Conservation (phyloP, 30 jellyfish, hydroid and myxozoan genomes). For the Aurelia aurita region DNA sequence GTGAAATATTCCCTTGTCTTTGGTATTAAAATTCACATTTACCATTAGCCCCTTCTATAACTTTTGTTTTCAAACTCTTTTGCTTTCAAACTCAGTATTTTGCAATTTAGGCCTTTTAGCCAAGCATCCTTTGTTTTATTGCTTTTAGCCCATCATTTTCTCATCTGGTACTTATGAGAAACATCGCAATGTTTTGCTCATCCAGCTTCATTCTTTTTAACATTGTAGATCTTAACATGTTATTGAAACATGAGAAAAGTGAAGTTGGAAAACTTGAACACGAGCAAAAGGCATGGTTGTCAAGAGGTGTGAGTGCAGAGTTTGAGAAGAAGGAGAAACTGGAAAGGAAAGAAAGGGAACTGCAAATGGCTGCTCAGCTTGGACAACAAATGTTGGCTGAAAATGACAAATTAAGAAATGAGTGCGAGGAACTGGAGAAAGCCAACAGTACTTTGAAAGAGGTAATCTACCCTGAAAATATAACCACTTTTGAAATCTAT, state of each 20-base stretch:
- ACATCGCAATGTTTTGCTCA: too few relatives aligned
- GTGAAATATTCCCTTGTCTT: too few relatives aligned
- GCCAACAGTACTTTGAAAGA: conserved; percentile 18
- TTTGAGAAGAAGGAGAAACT: conserved; percentile 95
- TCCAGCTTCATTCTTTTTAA: background rate
- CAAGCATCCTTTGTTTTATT: too few relatives aligned
- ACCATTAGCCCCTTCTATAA: too few relatives aligned
- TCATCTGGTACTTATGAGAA: too few relatives aligned
- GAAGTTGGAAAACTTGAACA: conserved; percentile 77
- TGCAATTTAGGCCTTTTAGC: too few relatives aligned
- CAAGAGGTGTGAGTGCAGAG: conserved; percentile 93
- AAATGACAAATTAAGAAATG: conserved; percentile 74
- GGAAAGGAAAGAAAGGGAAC: conserved; percentile 86
- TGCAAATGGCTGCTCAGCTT: conserved; percentile 96
- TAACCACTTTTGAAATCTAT: too few relatives aligned
- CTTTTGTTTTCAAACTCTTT: too few relatives aligned
- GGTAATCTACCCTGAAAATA: conserved; percentile 16
- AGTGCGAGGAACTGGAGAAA: conserved; percentile 41
- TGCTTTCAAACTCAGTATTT: too few relatives aligned
- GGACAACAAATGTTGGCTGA: conserved; percentile 98
- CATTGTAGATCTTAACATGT: conserved; percentile 47
- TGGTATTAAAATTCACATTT: too few relatives aligned
- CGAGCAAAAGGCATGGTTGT: conserved; percentile 93
- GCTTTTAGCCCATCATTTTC: too few relatives aligned
- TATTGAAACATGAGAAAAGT: conserved; percentile 62